Evolutionary conservation across 1,140 invertebrate genomes (phyloP).

Genomic region (Adelges cooleyi): DNA sequence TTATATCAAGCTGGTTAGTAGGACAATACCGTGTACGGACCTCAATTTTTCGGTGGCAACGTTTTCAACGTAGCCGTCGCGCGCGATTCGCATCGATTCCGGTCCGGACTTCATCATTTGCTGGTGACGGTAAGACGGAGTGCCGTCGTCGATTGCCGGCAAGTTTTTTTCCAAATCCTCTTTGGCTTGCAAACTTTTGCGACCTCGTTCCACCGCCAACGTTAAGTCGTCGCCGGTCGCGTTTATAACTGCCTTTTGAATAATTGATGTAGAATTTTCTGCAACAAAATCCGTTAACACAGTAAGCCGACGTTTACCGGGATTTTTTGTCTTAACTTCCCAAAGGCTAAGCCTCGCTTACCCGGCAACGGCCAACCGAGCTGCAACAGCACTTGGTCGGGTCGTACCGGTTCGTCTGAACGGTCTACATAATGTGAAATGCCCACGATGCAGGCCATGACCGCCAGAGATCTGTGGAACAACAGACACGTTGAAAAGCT

Average conservation of each 20-base stretch:
- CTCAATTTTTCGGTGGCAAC: constrained; percentile 49
- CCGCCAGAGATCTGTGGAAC: not conserved
- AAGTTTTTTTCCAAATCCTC: constrained; percentile 42
- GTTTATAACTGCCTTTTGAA: constrained; percentile 15
- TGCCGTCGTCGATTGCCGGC: constrained; percentile 36
- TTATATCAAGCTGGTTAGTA: too few species aligned
- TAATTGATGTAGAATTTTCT: not conserved
- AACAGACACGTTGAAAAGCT: not conserved
- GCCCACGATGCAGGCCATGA: not conserved
- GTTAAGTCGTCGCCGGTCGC: constrained; percentile 36
- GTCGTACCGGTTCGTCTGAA: not conserved
- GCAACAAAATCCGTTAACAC: too few species aligned
- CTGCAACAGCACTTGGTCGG: not conserved
- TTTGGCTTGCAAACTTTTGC: constrained; percentile 44
- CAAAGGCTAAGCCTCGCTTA: not conserved
- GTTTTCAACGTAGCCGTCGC: constrained; percentile 51
- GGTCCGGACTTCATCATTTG: constrained; percentile 49
- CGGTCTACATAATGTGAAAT: constrained; percentile 1
- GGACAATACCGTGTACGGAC: too few species aligned
- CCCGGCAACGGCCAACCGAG: constrained; percentile 4
- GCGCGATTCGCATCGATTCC: constrained; percentile 46
- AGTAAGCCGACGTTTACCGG: too few species aligned
- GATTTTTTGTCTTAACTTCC: not conserved
- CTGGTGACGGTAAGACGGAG: constrained; percentile 56
- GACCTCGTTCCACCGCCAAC: constrained; percentile 43